Evolutionary conservation across 37 sponge, comb jelly and placozoan genomes (phyloP).

Genomic region (Beroe forskalii): DNA sequence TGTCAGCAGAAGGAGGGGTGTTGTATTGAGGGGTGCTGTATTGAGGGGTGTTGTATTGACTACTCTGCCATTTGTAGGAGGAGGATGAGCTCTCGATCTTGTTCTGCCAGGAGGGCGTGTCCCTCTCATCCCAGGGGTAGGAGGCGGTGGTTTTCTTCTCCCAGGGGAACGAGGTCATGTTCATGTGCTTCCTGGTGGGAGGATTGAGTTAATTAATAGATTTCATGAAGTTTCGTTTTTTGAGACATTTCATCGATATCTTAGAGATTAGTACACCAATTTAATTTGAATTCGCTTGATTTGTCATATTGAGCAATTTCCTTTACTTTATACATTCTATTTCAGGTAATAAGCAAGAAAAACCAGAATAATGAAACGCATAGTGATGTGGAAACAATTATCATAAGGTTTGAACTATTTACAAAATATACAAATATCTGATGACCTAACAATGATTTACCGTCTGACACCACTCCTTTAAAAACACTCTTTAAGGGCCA

Average conservation of each 20-base stretch:
- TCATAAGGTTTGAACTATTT: too few species aligned
- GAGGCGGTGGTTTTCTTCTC: slow-evolving; percentile 1
- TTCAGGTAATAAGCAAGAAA: neutral
- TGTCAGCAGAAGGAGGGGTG: neutral
- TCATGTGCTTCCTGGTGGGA: neutral
- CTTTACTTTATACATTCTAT: too few species aligned
- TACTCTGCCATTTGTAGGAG: slow-evolving; percentile 3
- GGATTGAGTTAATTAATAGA: slow-evolving; percentile 65
- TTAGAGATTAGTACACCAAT: too few species aligned
- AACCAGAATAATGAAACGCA: neutral
- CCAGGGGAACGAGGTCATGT: slow-evolving; percentile 40
- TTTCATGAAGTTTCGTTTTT: slow-evolving; percentile 87
- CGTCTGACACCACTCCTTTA: too few species aligned
- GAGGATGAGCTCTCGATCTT: neutral
- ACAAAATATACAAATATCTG: too few species aligned
- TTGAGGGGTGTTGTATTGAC: neutral
- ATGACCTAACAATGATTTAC: too few species aligned
- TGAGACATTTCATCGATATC: too few species aligned
- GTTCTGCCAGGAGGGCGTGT: neutral
- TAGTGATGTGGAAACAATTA: too few species aligned
- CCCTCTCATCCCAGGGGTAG: slow-evolving; percentile 2
- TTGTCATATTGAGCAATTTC: too few species aligned
- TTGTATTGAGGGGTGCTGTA: neutral
- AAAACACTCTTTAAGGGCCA: too few species aligned
- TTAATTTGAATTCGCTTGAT: too few species aligned